A percentile compares a stretch with the other conserved stretches of the same genome.
These are phyloP conservation scores for Varanus komodoensis DNA, from an alignment of 2,113 vertebrate species.

Conservation along the genomic window DNA sequence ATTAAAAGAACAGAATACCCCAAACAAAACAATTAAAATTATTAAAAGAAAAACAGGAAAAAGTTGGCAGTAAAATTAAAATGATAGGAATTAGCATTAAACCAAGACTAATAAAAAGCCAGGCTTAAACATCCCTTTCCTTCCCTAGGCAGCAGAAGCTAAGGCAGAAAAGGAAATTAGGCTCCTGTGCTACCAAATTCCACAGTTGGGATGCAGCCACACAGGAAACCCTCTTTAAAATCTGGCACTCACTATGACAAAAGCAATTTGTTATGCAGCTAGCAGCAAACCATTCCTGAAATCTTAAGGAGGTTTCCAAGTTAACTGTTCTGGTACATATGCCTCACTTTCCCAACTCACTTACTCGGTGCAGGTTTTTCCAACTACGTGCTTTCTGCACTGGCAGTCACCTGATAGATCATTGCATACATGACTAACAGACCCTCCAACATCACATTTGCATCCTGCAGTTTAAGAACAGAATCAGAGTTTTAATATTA, in stretches of 20 bases:
- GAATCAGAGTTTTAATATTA: conserved; percentile 1
- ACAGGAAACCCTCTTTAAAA: neutral
- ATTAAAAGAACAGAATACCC: neutral
- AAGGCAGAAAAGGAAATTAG: neutral
- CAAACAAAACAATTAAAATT: neutral
- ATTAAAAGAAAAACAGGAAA: neutral
- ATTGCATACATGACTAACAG: conserved; percentile 75
- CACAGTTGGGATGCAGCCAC: neutral
- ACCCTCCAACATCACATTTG: conserved; percentile 87
- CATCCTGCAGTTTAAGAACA: conserved; percentile 80
- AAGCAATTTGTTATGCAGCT: neutral
- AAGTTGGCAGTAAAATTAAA: neutral
- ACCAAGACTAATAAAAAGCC: neutral
- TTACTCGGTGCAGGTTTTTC: conserved; percentile 85
- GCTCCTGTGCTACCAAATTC: neutral
- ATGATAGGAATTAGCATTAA: neutral
- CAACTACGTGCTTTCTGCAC: conserved; percentile 84
- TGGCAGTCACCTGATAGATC: conserved; percentile 79
- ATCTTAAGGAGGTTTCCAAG: neutral
- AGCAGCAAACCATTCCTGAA: neutral
- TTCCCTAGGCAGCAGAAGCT: neutral
- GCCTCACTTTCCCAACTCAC: conserved; percentile 51
- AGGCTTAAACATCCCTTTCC: neutral
- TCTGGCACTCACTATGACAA: neutral
- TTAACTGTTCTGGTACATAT: neutral